phyloP scores from a whole-genome alignment of 2,888 invertebrate genomes.

The Erebia aethiops region DNA sequence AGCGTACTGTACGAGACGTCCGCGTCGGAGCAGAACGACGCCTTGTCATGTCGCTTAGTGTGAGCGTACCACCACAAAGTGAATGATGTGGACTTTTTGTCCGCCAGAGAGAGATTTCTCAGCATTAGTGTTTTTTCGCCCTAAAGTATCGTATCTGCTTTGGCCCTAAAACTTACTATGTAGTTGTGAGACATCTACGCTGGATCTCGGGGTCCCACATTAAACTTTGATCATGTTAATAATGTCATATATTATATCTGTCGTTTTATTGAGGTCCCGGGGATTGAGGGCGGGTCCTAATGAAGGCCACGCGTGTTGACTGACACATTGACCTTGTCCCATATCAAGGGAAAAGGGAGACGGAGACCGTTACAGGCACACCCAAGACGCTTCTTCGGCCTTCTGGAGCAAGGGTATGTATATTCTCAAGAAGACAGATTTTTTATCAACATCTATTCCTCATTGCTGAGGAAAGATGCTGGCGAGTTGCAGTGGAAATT shows the following conservation, averaged over 20 bases:
- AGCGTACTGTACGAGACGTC: no score
- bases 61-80: no score
- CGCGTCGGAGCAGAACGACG: no score
- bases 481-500: no score
- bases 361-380: background rate
- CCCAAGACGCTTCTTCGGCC: background rate
- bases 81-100: no score
- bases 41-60: no score
- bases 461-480: background rate
- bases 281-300: slow-evolving; percentile 14
- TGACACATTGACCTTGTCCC: slow-evolving; percentile 17
- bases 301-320: slow-evolving; percentile 15
- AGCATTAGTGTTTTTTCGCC: no score
- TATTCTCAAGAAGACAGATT: background rate
- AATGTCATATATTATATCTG: slow-evolving; percentile 18
- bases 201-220: slow-evolving; percentile 5
- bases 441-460: background rate
- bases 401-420: background rate
- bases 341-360: slow-evolving; percentile 8
- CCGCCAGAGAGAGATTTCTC: no score
- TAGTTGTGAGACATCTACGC: background rate
- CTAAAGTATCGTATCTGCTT: background rate
- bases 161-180: background rate
- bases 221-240: slow-evolving; percentile 23
- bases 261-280: slow-evolving; percentile 11